Evolutionary conservation across 64 coral and sea anemone species (phyloP).

Genomic region (Actinia tenebrosa): DNA sequence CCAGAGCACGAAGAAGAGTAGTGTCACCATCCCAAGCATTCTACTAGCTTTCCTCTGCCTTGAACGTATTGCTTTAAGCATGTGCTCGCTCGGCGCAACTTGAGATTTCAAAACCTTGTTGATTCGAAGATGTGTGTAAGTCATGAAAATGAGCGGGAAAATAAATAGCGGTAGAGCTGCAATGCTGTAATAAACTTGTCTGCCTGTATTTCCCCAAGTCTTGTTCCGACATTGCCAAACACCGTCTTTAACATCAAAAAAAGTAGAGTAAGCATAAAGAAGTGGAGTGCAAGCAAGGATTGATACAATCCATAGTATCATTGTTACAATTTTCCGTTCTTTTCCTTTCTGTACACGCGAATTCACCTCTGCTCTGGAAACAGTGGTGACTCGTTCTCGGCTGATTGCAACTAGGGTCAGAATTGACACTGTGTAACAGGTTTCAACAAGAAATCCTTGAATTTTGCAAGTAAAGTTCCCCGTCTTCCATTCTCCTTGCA

Average conservation of each 20-base stretch:
- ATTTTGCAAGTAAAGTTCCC: constrained; percentile 48
- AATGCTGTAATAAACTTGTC: constrained; percentile 78
- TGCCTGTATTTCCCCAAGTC: constrained; percentile 46
- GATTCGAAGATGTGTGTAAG: constrained; percentile 60
- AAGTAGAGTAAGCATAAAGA: constrained; percentile 52
- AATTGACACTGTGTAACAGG: constrained; percentile 63
- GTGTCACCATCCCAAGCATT: constrained; percentile 49
- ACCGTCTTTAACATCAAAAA: neutral
- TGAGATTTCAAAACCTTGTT: constrained; percentile 47
- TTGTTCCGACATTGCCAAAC: constrained; percentile 36
- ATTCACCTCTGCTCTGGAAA: constrained; percentile 48
- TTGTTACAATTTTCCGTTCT: constrained; percentile 24
- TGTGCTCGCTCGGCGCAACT: constrained; percentile 50
- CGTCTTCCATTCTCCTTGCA: constrained; percentile 22
- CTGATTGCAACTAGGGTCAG: constrained; percentile 70
- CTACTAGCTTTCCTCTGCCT: constrained; percentile 67
- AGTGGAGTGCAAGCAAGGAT: constrained; percentile 63
- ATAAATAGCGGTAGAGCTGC: constrained; percentile 38
- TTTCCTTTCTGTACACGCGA: constrained; percentile 42
- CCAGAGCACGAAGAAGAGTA: constrained; percentile 46
- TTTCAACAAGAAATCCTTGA: constrained; percentile 71
- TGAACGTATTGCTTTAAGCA: constrained; percentile 30
- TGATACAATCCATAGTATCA: constrained; percentile 42
- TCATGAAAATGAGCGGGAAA: constrained; percentile 56
- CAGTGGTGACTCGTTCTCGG: constrained; percentile 54